phyloP scores from a whole-genome alignment of 2,888 invertebrate species.

The Suillia variegata region DNA sequence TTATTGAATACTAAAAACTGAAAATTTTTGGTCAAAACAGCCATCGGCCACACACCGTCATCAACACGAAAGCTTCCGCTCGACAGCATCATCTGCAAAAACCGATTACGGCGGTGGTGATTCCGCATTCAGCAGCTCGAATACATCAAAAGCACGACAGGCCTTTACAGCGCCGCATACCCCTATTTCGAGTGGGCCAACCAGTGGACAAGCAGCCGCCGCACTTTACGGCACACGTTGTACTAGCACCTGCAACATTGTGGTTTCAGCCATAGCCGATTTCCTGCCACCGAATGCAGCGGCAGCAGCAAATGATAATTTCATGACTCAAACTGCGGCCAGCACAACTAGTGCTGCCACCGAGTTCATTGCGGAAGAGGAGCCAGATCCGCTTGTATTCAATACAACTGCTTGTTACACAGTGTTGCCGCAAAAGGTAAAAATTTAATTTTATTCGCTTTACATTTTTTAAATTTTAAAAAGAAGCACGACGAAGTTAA shows the following conservation, averaged over 20 bases:
- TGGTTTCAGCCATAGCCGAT: slow-evolving; percentile 64
- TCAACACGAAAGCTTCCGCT: slow-evolving; percentile 52
- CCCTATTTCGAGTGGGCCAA: not conserved
- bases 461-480: too few relatives aligned
- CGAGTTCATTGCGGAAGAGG: slow-evolving; percentile 38
- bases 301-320: slow-evolving; percentile 12
- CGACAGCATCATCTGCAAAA: slow-evolving; percentile 57
- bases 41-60: not conserved
- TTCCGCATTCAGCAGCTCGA: slow-evolving; percentile 63
- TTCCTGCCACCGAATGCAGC: slow-evolving; percentile 34
- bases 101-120: slow-evolving; percentile 63
- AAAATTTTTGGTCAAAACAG: not conserved
- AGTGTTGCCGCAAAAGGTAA: slow-evolving; percentile 54
- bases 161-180: slow-evolving; percentile 12
- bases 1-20: too few relatives aligned
- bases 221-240: slow-evolving; percentile 61
- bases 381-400: slow-evolving; percentile 52
- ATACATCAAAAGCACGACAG: slow-evolving; percentile 47
- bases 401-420: slow-evolving; percentile 51
- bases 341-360: not conserved
- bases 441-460: not conserved
- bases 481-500: not conserved
- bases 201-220: slow-evolving; percentile 6
- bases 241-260: slow-evolving; percentile 72
- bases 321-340: not conserved